Percentiles rank a stretch among this genome's conserved stretches.
These are phyloP conservation scores for Theristicus caerulescens DNA, from an alignment of 2,113 vertebrate species.

Conservation along the genomic window DNA sequence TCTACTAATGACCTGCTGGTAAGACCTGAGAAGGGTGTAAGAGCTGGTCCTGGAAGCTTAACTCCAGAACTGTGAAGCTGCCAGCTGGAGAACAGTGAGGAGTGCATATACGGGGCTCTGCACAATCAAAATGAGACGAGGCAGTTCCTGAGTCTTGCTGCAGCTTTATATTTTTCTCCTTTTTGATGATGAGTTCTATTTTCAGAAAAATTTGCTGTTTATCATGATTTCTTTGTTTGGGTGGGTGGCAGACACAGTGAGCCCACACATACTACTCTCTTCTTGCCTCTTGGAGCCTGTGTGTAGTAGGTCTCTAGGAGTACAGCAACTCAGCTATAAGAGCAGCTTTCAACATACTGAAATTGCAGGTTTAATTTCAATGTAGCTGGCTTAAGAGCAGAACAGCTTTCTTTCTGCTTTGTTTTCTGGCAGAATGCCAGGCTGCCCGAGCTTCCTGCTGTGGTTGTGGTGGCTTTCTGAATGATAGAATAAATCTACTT, in stretches of 20 bases:
- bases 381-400: neutral
- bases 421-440: neutral
- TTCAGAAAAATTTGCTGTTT: neutral
- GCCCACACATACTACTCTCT: neutral
- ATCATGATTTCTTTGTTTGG: neutral
- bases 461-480: neutral
- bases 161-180: neutral
- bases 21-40: neutral
- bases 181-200: neutral
- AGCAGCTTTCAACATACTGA: neutral
- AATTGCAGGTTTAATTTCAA: neutral
- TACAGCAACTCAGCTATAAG: neutral
- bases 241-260: neutral
- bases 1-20: neutral
- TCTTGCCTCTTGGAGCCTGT: neutral
- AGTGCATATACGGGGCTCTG: neutral
- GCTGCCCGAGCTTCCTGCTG: neutral
- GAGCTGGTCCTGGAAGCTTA: neutral
- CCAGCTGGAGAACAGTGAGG: neutral
- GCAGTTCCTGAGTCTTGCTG: accelerated
- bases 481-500: neutral
- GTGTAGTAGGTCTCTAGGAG: neutral
- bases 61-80: neutral
- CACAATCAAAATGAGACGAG: accelerated
- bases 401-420: neutral